Conservation (phyloP, 2,113 vertebrate species). For the Macheiramphus alcinus region DNA sequence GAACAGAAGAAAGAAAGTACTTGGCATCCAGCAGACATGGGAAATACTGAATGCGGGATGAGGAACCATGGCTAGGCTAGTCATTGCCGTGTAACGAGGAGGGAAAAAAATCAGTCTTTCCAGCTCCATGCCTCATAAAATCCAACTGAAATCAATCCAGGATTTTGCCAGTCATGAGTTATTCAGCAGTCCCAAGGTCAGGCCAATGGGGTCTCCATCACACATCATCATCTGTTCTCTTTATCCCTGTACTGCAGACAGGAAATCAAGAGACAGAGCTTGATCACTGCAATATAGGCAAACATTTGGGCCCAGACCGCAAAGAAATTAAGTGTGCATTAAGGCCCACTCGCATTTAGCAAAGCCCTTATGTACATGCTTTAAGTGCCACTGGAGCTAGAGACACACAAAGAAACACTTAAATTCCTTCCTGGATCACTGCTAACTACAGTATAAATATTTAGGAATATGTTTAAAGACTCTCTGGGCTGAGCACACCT, state of each 20-base stretch:
- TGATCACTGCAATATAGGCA: background rate
- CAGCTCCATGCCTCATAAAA: conserved; percentile 17
- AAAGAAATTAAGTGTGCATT: conserved; percentile 50
- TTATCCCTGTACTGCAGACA: background rate
- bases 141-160: conserved; percentile 28
- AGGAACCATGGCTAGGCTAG: background rate
- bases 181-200: conserved; percentile 12
- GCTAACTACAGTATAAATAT: background rate
- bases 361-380: background rate
- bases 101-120: background rate
- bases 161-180: conserved; percentile 21
- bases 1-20: background rate
- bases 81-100: background rate
- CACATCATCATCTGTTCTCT: background rate
- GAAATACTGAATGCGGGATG: background rate
- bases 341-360: background rate
- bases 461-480: background rate
- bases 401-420: conserved; percentile 2
- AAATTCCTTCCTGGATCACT: conserved; percentile 3
- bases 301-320: background rate
- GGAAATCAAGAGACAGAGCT: conserved; percentile 28
- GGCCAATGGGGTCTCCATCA: conserved; percentile 1
- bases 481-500: background rate
- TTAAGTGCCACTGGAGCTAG: conserved; percentile 1
- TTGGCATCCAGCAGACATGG: background rate